Percentiles rank a stretch among this genome's conserved stretches.
These are phyloP conservation scores for Hermatobates lingyangjiaoensis DNA, from an alignment of 1,140 invertebrate species.

Conservation along the genomic window DNA sequence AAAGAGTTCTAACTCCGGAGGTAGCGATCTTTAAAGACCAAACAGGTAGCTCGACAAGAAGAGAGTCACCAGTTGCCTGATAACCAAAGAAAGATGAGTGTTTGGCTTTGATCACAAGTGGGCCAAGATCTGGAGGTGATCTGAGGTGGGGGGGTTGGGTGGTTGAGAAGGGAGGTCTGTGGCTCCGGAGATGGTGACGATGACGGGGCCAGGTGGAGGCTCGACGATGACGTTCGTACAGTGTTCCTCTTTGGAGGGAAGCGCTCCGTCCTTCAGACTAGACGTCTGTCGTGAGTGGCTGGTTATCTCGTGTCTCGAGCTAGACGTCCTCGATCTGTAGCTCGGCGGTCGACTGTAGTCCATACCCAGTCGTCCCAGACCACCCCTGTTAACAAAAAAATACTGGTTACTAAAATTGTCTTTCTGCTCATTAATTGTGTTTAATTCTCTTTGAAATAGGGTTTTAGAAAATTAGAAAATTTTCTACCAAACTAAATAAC, in stretches of 20 bases:
- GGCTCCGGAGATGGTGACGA: constrained; percentile 33
- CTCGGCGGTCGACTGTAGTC: constrained; percentile 35
- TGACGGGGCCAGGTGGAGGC: constrained; percentile 23
- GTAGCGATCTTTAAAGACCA: no score
- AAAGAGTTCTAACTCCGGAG: no score
- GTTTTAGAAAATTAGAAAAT: no score
- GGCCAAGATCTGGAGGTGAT: constrained; percentile 35
- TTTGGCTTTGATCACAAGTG: constrained; percentile 32
- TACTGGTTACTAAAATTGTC: no score
- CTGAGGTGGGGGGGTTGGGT: constrained; percentile 13
- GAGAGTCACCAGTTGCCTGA: no score
- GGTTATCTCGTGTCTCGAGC: constrained; percentile 14
- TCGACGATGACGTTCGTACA: constrained; percentile 41
- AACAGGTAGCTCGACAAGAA: no score
- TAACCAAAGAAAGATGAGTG: no score
- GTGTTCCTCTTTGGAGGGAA: constrained; percentile 19
- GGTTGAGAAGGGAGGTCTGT: constrained; percentile 20
- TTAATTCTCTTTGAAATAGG: no score
- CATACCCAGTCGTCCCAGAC: background rate
- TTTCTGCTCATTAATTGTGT: no score
- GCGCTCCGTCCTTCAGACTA: constrained; percentile 9
- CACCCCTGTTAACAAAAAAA: background rate
- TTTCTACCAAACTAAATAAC: no score
- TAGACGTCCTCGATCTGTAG: constrained; percentile 30
- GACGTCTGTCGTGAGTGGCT: constrained; percentile 12